Percentiles rank a stretch among this genome's conserved stretches.
Evolutionary conservation across 2,797 vertebrate species (phyloP).

Genomic region (Sitta carolinensis): DNA sequence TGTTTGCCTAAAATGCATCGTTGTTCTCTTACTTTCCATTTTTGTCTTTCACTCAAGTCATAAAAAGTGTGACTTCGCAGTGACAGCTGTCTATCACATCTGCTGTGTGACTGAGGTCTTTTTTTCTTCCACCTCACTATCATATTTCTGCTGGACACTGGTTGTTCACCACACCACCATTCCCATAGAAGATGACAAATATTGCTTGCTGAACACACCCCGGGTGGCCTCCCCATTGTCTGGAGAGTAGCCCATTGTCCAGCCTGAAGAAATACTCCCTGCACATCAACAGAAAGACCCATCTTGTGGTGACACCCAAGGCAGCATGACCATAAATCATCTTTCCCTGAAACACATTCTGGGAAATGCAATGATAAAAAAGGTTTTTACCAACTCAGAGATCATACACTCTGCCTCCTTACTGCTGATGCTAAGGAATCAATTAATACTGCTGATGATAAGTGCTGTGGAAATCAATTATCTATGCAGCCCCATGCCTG

Average conservation of each 20-base stretch:
- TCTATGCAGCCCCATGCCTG: rapidly evolving
- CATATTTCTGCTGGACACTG: background rate
- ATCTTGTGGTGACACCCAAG: background rate
- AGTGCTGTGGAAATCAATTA: background rate
- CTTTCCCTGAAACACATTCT: background rate
- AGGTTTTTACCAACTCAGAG: background rate
- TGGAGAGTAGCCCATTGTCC: background rate
- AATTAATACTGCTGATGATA: background rate
- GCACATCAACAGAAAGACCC: background rate
- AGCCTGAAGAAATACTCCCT: background rate
- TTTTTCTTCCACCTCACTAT: background rate
- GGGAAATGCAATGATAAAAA: background rate
- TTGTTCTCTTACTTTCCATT: background rate
- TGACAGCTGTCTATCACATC: background rate
- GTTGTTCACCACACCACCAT: background rate
- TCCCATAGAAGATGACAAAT: background rate
- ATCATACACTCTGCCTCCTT: background rate
- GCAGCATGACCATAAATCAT: background rate
- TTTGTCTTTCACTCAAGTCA: background rate
- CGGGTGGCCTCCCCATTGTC: background rate
- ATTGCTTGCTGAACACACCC: background rate
- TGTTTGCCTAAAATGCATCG: background rate
- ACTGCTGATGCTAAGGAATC: background rate
- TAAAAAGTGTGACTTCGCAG: background rate
- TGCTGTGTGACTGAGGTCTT: background rate